Percentiles rank a stretch among this genome's conserved stretches.
Conservation (phyloP, 2,797 vertebrate species). For the Acanthornis magna region DNA sequence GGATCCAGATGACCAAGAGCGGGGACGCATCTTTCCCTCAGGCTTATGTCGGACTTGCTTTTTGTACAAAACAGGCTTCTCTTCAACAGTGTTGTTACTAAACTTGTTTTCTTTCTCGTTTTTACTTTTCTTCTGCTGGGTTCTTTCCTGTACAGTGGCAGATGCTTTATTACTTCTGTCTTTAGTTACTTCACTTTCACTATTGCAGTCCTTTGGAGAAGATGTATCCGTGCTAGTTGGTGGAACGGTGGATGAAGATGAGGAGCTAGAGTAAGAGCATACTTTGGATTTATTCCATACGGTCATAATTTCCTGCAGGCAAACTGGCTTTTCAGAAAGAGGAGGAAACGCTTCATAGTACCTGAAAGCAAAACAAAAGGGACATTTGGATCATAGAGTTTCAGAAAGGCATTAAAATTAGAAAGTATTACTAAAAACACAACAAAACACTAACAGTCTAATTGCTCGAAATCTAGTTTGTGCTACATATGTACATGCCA, state of each 20-base stretch:
- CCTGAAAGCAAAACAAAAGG: slow-evolving; percentile 74
- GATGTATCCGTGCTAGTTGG: slow-evolving; percentile 97
- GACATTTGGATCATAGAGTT: neutral
- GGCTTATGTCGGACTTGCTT: slow-evolving; percentile 87
- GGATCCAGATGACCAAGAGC: slow-evolving; percentile 97
- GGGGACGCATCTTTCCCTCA: slow-evolving; percentile 88
- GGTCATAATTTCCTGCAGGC: slow-evolving; percentile 98
- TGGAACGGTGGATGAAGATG: slow-evolving; percentile 92
- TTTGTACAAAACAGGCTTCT: slow-evolving; percentile 81
- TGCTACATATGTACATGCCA: neutral
- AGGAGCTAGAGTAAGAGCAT: slow-evolving; percentile 91
- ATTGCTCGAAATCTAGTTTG: neutral
- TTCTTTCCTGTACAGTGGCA: slow-evolving; percentile 73
- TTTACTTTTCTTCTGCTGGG: slow-evolving; percentile 82
- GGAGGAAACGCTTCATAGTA: slow-evolving; percentile 99
- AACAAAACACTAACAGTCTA: neutral
- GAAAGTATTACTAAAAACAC: neutral
- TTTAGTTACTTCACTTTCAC: slow-evolving; percentile 87
- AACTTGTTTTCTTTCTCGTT: slow-evolving; percentile 90
- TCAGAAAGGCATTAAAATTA: neutral
- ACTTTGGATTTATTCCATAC: slow-evolving; percentile 98
- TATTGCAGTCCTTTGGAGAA: slow-evolving; percentile 96
- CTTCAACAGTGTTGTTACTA: slow-evolving; percentile 76
- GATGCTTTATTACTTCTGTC: slow-evolving; percentile 78
- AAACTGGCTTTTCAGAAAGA: slow-evolving; percentile 96